Percentiles rank a stretch among this genome's conserved stretches.
These are phyloP conservation scores for Zygaena filipendulae DNA, from an alignment of 2,888 invertebrate species.

Conservation along the genomic window DNA sequence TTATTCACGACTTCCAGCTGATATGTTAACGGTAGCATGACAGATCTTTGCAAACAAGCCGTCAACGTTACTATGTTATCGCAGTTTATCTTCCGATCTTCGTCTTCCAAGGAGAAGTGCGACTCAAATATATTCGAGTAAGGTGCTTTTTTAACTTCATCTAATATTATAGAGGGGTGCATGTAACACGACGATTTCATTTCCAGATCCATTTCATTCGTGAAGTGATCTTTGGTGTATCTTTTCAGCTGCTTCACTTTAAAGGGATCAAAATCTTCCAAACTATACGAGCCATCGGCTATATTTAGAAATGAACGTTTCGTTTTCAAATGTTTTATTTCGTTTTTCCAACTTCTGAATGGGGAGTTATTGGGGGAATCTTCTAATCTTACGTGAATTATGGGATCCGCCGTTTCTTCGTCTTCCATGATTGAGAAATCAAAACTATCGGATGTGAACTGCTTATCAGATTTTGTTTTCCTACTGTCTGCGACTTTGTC, in stretches of 20 bases:
- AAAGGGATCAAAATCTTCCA: constrained; percentile 55
- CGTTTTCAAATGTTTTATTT: constrained; percentile 16
- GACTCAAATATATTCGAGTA: constrained; percentile 46
- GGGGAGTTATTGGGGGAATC: constrained; percentile 33
- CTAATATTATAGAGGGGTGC: constrained; percentile 45
- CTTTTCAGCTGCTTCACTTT: constrained; percentile 37
- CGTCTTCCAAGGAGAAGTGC: constrained; percentile 27
- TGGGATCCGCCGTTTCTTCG: constrained; percentile 30
- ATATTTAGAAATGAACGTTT: constrained; percentile 48
- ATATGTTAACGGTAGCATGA: constrained; percentile 74
- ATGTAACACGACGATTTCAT: constrained; percentile 38
- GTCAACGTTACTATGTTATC: constrained; percentile 61
- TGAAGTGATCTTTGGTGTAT: constrained; percentile 35
- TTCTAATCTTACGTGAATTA: constrained; percentile 21
- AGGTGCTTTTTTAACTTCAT: constrained; percentile 51
- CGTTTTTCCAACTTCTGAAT: constrained; percentile 23
- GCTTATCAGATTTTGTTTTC: constrained; percentile 32
- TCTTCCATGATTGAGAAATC: constrained; percentile 49
- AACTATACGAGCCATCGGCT: constrained; percentile 56
- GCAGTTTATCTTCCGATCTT: constrained; percentile 31
- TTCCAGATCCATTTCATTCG: constrained; percentile 32
- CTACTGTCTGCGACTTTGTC: constrained; percentile 31
- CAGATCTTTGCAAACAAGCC: constrained; percentile 73
- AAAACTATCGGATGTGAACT: constrained; percentile 46
- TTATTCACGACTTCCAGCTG: constrained; percentile 78